phyloP scores from a whole-genome alignment of 2,113 vertebrate species.

The Archilochus colubris region DNA sequence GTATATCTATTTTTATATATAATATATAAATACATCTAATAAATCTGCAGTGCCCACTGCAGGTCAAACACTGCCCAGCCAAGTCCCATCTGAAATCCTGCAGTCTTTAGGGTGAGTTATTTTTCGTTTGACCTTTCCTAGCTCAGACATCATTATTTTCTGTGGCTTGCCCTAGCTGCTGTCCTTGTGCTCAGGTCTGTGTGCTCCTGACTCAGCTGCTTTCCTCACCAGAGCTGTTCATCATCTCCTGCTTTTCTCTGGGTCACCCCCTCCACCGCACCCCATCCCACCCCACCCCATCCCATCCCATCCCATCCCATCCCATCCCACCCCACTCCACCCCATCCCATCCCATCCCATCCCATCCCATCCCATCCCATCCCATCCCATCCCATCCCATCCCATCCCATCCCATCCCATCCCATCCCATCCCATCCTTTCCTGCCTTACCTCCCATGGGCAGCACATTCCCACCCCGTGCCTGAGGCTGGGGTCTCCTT shows the following conservation, averaged over 20 bases:
- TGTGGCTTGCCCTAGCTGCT: background rate
- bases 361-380: too few species aligned
- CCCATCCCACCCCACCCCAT: too few species aligned
- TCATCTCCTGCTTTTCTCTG: background rate
- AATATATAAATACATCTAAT: too few species aligned
- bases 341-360: too few species aligned
- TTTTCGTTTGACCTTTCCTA: background rate
- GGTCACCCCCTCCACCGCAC: background rate
- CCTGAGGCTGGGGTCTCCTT: too few species aligned
- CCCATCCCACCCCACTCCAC: too few species aligned
- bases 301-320: too few species aligned
- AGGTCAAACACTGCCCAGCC: background rate
- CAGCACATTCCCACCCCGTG: accelerated
- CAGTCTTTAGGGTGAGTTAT: background rate
- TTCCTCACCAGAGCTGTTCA: accelerated
- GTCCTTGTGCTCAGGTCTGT: accelerated
- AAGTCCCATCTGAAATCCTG: background rate
- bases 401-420: too few species aligned
- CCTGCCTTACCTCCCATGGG: background rate
- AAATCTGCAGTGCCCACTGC: too few species aligned
- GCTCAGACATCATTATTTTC: background rate
- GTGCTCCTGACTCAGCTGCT: background rate
- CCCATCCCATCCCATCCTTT: too few species aligned
- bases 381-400: too few species aligned
- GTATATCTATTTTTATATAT: too few species aligned